phyloP scores from a whole-genome alignment of 2,888 invertebrate genomes.

The Microctonus brassicae region DNA sequence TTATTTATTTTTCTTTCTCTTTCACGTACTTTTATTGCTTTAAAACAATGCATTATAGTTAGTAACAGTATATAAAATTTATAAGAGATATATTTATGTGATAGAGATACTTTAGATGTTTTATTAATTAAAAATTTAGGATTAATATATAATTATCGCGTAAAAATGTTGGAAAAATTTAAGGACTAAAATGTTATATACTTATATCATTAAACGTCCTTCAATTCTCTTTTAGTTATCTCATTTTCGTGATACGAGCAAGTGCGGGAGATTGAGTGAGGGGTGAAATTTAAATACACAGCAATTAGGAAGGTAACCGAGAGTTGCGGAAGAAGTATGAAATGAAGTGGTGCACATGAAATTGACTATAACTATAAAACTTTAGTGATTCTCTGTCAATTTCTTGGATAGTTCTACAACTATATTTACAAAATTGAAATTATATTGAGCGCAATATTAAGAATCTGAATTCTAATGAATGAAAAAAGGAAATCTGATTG shows the following conservation, averaged over 20 bases:
- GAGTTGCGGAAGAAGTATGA: neutral
- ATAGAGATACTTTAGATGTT: neutral
- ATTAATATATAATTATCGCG: neutral
- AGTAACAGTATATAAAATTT: neutral
- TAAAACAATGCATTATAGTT: no score
- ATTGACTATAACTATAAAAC: neutral
- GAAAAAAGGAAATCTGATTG: neutral
- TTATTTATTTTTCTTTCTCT: neutral
- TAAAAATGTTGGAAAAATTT: neutral
- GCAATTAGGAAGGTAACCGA: constrained; percentile 12
- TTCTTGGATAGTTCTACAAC: neutral
- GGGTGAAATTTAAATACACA: constrained; percentile 10
- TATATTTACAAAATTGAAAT: neutral
- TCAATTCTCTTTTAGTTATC: neutral
- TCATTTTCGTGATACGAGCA: neutral
- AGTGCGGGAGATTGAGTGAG: neutral
- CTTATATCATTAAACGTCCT: neutral
- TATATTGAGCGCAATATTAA: neutral
- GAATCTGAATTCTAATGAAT: neutral
- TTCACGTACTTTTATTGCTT: neutral
- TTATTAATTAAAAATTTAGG: neutral
- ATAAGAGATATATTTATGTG: neutral
- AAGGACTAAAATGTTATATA: neutral
- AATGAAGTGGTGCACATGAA: neutral
- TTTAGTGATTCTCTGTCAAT: neutral